Percentiles rank a stretch among this genome's conserved stretches.
phyloP scores from a whole-genome alignment of 2,888 invertebrate species.

The Plebejus anna region DNA sequence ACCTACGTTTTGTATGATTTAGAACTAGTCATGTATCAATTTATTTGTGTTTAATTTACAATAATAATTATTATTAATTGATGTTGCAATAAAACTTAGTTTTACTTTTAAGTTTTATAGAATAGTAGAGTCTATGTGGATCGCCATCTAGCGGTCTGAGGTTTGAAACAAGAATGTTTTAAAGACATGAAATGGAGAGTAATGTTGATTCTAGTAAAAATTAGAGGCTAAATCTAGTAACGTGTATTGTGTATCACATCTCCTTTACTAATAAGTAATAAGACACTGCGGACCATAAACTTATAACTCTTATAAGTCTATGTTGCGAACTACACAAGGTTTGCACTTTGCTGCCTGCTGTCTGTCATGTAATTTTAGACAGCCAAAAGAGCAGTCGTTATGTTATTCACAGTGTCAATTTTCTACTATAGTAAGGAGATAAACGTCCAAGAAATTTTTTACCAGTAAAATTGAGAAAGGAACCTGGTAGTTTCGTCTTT shows the following conservation, averaged over 20 bases:
- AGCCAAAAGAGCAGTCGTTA: neutral
- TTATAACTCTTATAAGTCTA: too few relatives aligned
- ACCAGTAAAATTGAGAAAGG: neutral
- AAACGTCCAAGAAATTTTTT: neutral
- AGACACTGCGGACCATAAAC: too few relatives aligned
- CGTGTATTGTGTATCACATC: neutral
- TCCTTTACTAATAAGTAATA: neutral
- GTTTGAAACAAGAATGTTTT: neutral
- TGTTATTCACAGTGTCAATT: neutral
- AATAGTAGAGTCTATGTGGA: neutral
- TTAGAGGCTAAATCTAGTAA: neutral
- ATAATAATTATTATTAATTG: neutral
- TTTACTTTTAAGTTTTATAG: neutral
- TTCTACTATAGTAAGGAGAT: neutral
- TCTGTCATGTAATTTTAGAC: neutral
- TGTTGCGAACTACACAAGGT: too few relatives aligned
- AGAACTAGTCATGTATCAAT: conserved; percentile 26
- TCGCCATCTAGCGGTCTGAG: conserved; percentile 14
- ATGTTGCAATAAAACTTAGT: conserved; percentile 7
- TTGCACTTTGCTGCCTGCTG: too few relatives aligned
- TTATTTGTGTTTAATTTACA: neutral
- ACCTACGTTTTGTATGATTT: neutral
- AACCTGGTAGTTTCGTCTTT: neutral
- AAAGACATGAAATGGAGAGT: neutral
- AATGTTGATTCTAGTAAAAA: neutral